Evolutionary conservation across 1,140 invertebrate species (phyloP), one percentile per base, ranked within the genome.

Genomic region (Papilio dardanus): DNA sequence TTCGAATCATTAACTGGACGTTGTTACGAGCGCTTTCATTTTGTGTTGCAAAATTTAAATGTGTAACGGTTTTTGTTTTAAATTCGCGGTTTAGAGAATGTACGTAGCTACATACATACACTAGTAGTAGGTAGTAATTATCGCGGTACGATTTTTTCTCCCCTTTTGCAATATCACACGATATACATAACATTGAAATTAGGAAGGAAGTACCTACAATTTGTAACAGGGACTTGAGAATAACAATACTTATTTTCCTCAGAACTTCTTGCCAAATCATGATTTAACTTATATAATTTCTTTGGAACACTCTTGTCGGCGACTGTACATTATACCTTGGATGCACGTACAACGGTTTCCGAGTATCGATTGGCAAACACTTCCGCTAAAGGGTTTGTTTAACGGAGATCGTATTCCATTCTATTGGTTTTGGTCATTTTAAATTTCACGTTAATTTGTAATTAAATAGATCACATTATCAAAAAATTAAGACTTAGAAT

Each of bases 321-420:
- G 66, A 79, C 33, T 76, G 77, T 79, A 79, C 77, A 5, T 58
- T 14, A 24, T 31, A 31, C 16, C 71, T 40, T 19, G 65, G 31
- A 67, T 46, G 66, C 24, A 69, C 74, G 71, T 62, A 73, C 77
- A 79, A 79, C 75, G 76, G 76, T 76, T 79, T 74, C 78, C 76
- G 68, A 76, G 77, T 83, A 82, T 85, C 79, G 78, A 85, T 82
- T 79, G 76, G 77, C 79, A 77, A 77, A 77, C 78, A 75, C 76
- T 86, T 86, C 79, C 77, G 76, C 79, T 76, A 68, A 77, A 74
- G 71, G 46, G 71, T 73, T 73, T 73, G 46, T 73, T 69, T 69
- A 69, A 40, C 46, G 42, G 46, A 46, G 71, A 8, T 54, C 24
- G 16, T 54, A 31, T 54, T 73, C 31, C n/a, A 1, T 54, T 73